phyloP scores from a whole-genome alignment of 2,113 vertebrate species.

The Chinchilla lanigera region DNA sequence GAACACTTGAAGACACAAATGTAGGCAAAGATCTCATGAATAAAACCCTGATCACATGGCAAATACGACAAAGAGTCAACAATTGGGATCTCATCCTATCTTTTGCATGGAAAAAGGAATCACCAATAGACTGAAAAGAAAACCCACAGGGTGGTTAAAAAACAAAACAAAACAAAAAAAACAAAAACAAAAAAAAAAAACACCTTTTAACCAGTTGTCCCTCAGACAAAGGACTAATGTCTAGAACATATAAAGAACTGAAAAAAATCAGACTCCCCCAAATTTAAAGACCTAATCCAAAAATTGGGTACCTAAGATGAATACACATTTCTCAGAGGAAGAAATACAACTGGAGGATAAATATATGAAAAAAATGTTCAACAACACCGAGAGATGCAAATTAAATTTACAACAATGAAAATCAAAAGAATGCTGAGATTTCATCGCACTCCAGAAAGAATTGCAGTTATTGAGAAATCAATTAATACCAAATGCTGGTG shows the following conservation, averaged over 20 bases:
- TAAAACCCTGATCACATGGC: not conserved
- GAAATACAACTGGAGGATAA: not conserved
- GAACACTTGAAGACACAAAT: not conserved
- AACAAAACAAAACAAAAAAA: too few relatives aligned
- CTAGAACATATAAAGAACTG: not conserved
- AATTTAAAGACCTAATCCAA: not conserved
- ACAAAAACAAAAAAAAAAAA: too few relatives aligned
- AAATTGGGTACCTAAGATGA: not conserved
- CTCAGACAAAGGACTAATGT: not conserved
- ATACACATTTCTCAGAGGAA: not conserved
- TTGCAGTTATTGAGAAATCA: not conserved
- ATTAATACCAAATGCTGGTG: not conserved
- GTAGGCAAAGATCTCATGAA: not conserved
- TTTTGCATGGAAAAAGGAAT: not conserved
- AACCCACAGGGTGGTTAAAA: not conserved
- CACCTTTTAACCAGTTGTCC: not conserved
- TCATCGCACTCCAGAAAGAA: not conserved
- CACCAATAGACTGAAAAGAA: not conserved
- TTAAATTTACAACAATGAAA: not conserved
- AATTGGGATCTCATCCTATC: not conserved
- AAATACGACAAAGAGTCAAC: not conserved
- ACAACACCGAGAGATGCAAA: too few relatives aligned
- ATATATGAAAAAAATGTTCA: not conserved
- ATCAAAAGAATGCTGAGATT: not conserved
- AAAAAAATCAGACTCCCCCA: not conserved